phyloP scores from a whole-genome alignment of 2,113 vertebrate species.

The Sander lucioperca region DNA sequence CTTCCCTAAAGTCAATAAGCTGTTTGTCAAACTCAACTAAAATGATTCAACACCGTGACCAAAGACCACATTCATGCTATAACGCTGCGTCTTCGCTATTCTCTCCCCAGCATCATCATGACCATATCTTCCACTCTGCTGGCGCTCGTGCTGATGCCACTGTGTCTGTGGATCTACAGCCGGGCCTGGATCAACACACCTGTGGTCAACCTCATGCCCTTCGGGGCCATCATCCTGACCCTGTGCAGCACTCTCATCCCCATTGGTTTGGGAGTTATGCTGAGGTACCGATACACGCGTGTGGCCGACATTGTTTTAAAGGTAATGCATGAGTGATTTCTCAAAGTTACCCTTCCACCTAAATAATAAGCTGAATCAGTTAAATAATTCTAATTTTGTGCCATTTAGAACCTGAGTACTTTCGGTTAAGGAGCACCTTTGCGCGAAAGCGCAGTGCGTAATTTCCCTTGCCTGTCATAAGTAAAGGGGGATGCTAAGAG shows the following conservation, averaged over 20 bases:
- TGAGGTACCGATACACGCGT: slow-evolving; percentile 89
- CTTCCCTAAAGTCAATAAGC: not conserved
- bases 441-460: slow-evolving; percentile 71
- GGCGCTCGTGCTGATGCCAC: slow-evolving; percentile 94
- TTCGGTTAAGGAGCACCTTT: not conserved
- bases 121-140: slow-evolving; percentile 96
- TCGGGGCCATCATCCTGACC: slow-evolving; percentile 94
- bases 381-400: not conserved
- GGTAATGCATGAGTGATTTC: slow-evolving; percentile 78
- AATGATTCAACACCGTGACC: not conserved
- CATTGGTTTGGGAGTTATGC: slow-evolving; percentile 90
- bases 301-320: slow-evolving; percentile 93
- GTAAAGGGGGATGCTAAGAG: slow-evolving; percentile 10
- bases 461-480: slow-evolving; percentile 29
- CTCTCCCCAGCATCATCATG: slow-evolving; percentile 92
- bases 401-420: not conserved
- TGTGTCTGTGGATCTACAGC: slow-evolving; percentile 98
- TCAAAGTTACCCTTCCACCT: not conserved
- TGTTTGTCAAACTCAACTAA: not conserved
- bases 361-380: not conserved
- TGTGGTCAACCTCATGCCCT: slow-evolving; percentile 91
- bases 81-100: slow-evolving; percentile 16
- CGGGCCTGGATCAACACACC: slow-evolving; percentile 96
- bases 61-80: not conserved
- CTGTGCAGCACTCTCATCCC: slow-evolving; percentile 96